Evolutionary conservation across 2,113 vertebrate genomes (phyloP).

Genomic region (Nansenia antarctica): DNA sequence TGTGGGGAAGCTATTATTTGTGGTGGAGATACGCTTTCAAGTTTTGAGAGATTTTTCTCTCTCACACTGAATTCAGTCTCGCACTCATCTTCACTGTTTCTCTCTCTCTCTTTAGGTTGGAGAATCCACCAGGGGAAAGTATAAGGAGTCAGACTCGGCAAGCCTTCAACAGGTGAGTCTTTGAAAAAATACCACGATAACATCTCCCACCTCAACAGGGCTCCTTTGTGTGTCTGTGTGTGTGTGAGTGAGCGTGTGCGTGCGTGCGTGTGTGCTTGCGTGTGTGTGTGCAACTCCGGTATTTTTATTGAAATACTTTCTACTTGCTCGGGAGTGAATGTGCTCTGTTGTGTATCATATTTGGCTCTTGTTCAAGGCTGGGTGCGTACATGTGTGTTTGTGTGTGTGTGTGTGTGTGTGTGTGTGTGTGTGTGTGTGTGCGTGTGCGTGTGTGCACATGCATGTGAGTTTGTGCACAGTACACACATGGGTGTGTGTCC

Average conservation of each 20-base stretch:
- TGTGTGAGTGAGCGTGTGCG: background rate
- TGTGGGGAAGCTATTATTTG: no score
- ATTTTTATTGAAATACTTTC: no score
- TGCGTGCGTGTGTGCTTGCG: background rate
- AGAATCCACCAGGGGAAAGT: constrained; percentile 66
- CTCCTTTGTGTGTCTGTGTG: background rate
- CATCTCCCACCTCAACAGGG: background rate
- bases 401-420: background rate
- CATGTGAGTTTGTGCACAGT: background rate
- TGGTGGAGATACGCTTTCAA: no score
- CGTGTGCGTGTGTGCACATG: background rate
- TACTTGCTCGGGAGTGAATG: no score
- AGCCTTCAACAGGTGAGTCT: constrained; percentile 74
- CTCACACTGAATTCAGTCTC: no score
- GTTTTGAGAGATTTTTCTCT: background rate
- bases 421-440: background rate
- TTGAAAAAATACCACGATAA: background rate
- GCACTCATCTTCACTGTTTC: background rate
- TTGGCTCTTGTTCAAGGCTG: no score
- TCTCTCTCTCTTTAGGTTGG: constrained; percentile 55
- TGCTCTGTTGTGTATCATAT: no score
- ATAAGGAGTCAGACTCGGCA: constrained; percentile 63
- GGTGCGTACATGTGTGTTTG: background rate
- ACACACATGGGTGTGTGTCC: background rate
- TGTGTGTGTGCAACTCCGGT: background rate